phyloP scores from a whole-genome alignment of 1,140 invertebrate species.

The Hydropsyche tenuis region DNA sequence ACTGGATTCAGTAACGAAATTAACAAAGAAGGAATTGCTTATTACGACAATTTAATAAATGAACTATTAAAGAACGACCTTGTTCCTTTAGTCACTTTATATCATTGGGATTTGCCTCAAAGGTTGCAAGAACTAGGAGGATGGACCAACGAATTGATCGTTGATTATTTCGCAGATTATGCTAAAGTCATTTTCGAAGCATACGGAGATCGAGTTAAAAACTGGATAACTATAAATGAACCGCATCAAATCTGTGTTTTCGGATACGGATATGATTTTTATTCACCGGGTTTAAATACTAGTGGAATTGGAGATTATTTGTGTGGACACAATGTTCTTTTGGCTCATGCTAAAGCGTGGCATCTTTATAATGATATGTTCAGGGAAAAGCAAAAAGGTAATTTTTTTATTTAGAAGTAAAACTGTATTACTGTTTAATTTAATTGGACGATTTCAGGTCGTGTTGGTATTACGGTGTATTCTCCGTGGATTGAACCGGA shows the following conservation, averaged over 20 bases:
- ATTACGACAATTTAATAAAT: constrained; percentile 67
- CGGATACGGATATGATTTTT: constrained; percentile 43
- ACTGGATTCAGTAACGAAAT: constrained; percentile 52
- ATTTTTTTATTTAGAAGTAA: constrained; percentile 5
- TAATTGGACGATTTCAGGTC: constrained; percentile 34
- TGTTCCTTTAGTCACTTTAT: constrained; percentile 51
- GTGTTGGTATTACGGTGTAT: constrained; percentile 61
- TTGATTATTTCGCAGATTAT: constrained; percentile 60
- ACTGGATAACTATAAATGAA: constrained; percentile 65
- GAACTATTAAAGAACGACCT: constrained; percentile 61
- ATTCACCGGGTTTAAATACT: constrained; percentile 52
- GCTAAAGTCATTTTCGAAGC: constrained; percentile 57
- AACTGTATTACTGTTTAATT: background rate
- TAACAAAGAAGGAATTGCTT: constrained; percentile 52
- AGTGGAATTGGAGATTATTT: constrained; percentile 64
- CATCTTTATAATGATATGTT: constrained; percentile 55
- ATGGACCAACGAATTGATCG: constrained; percentile 46
- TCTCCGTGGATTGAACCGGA: constrained; percentile 62
- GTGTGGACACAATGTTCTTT: constrained; percentile 63
- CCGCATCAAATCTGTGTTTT: constrained; percentile 56
- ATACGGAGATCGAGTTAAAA: constrained; percentile 60
- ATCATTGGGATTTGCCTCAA: constrained; percentile 53
- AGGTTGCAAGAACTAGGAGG: constrained; percentile 50
- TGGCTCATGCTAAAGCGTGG: constrained; percentile 65
- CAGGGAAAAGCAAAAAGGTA: constrained; percentile 53